Evolutionary conservation across 2,888 invertebrate species (phyloP), one percentile per base, ranked within the genome.

Genomic region (Salpingus planirostris): DNA sequence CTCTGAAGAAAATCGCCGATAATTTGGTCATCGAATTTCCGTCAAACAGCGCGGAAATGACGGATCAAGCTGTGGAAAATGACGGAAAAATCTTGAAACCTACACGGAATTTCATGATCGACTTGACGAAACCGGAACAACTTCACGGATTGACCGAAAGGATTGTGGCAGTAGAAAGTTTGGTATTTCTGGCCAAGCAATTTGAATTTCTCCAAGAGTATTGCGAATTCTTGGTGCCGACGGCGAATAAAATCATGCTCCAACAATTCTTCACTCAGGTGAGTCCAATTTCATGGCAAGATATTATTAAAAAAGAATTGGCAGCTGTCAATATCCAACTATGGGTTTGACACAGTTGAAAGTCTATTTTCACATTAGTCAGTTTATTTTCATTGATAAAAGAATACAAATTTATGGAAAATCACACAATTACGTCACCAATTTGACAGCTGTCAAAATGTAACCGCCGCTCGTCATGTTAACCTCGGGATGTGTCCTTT

Each of bases 401-500:
- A n/a, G n/a, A n/a, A n/a, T n/a, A n/a, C n/a, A n/a, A n/a, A n/a
- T n/a, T n/a, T n/a, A n/a, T n/a, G n/a, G n/a, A n/a, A n/a, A n/a
- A n/a, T n/a, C n/a, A n/a, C n/a, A n/a, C n/a, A n/a, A n/a, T n/a
- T n/a, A n/a, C n/a, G n/a, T n/a, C n/a, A n/a, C 23, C 6, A 23
- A 10, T 10, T 23, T 23, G 8, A 23, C 10, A 10, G 23, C 23
- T 4, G 23, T 23, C 11, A 23, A 23, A 23, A 23, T 23, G 11
- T 23, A 23, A 4, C 23, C 23, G 4, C 23, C 23, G 23, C 10
- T 82, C 57, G 79, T 85, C 83, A 93, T 96, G 50, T 77, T 78
- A 18, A 96, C 90, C 58, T 88, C 82, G 1, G 97, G 97, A 70
- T 97, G 97, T 11, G 96, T 96, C 60, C 97, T 74, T 44, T 88